Evolutionary conservation across 2,888 invertebrate species (phyloP), one percentile per base, ranked within the genome.

Genomic region (Tupiocoris notatus): DNA sequence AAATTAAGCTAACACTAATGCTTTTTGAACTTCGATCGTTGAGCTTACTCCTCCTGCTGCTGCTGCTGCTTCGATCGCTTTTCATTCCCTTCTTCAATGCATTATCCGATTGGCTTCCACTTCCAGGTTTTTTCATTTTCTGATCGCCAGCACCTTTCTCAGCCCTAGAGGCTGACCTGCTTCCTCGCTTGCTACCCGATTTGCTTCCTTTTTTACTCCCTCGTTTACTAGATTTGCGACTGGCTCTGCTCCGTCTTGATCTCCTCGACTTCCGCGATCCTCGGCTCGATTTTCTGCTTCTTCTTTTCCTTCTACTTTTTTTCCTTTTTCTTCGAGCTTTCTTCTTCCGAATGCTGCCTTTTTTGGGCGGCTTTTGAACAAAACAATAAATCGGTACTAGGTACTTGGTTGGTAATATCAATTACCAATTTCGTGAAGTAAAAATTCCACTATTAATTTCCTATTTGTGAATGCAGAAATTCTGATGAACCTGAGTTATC

Each of bases 261-360:
- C 3, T 3, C 12, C 12, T 39, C 39, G 39, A 39, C 39, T 39
- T 39, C 39, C 39, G 3, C 6, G 39, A 39, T 39, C 39, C 39
- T 39, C 39, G 3, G 12, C 39, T 39, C 39, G 39, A 39, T 17
- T 22, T 7, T 57, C 57, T 58, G 22, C 22, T 56, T 21, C 16
- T 17, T 22, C 16, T 9, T 22, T 61, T 62, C 25, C 25, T 71
- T 17, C 56, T 65, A 23, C 56, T 24, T 16, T 17, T 58, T 16
- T 12, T 58, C 57, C 18, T 68, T 20, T 57, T 59, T 17, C 22
- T 71, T 20, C 59, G 22, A 17, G 17, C 24, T 59, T 62, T 71
- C 71, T 61, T 71, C 61, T 71, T 71, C 24, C 59, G 58, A 24
- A 59, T 24, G 12, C 23, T 71, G 12, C 62, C 71, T 20, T 59